Evolutionary conservation across 2,888 invertebrate species (phyloP), one percentile per base, ranked within the genome.

Genomic region (Cataglyphis rosenhaueri): DNA sequence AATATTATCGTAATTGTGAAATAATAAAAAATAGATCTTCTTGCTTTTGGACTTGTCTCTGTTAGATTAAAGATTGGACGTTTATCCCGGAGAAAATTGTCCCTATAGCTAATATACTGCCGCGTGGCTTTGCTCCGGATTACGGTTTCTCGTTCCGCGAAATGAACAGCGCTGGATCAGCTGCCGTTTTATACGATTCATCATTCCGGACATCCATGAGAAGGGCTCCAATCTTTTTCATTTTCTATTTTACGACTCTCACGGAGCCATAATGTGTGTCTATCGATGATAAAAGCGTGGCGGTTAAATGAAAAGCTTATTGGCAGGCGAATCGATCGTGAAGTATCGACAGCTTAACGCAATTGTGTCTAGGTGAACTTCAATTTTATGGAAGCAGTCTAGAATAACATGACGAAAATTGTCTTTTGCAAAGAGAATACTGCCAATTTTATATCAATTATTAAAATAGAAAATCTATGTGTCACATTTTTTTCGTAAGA

Each of bases 221-320:
- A 52, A 18, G 21, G 12, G 48, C 73, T 21, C 25, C 62, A 48
- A 38, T 73, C 35, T 61, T 61, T 44, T 81, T 38, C 38, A 38
- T 59, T 79, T 79, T 79, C 76, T 55, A 66, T 66, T 76, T 76
- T 55, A 68, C 38, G n/a, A 68, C 38, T 68, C 25, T 48, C 66
- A 68, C 61, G 73, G 76, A 79, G 73, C 68, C 75, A 83, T 76
- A 76, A 65, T 66, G 38, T 55, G 65, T 65, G 55, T 76, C 65
- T 55, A 66, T 66, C 65, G 76, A 76, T 76, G 41, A 76, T 66
- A 57, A 76, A 76, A 76, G 44, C 32, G 21, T 52, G 55, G 76
- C 55, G 29, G 65, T 38, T 76, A 55, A 76, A 76, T 66, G 65
- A 76, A 76, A 76, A 76, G 66, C 76, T 76, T 76, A 76, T 76